Evolutionary conservation across 2,113 vertebrate genomes (phyloP).

Genomic region (Toxotes jaculatrix): DNA sequence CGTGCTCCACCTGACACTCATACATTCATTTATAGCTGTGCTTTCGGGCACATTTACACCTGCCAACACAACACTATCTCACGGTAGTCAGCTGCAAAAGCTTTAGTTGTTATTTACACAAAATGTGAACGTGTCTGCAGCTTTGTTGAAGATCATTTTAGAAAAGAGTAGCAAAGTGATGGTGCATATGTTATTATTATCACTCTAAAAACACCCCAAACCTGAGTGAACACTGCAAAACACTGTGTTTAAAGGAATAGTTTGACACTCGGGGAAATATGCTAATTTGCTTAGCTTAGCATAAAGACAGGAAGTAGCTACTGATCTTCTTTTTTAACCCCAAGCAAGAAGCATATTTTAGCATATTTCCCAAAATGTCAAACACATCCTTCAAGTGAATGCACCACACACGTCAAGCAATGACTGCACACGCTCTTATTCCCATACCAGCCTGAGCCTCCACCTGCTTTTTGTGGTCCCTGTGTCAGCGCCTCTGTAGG

Average conservation of each 20-base stretch:
- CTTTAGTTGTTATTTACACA: slow-evolving; percentile 24
- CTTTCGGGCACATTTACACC: slow-evolving; percentile 35
- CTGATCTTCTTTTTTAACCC: neutral
- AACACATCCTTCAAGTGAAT: slow-evolving; percentile 27
- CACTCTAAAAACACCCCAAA: slow-evolving; percentile 44
- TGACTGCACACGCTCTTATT: slow-evolving; percentile 36
- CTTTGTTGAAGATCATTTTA: neutral
- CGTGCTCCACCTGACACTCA: slow-evolving; percentile 51
- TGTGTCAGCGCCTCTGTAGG: slow-evolving; percentile 65
- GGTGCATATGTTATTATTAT: slow-evolving; percentile 1
- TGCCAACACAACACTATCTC: slow-evolving; percentile 23
- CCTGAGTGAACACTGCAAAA: slow-evolving; percentile 35
- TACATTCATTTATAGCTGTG: slow-evolving; percentile 55
- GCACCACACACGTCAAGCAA: slow-evolving; percentile 59
- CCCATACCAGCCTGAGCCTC: slow-evolving; percentile 57
- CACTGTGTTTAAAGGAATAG: slow-evolving; percentile 27
- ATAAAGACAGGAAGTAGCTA: neutral
- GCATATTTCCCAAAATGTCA: slow-evolving; percentile 15
- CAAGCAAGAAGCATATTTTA: neutral
- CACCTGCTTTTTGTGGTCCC: slow-evolving; percentile 24
- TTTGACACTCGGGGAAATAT: slow-evolving; percentile 20
- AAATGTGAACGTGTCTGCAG: neutral
- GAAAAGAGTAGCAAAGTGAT: slow-evolving; percentile 18
- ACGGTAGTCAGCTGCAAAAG: neutral
- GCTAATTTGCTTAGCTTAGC: neutral